Evolutionary conservation across 2,797 vertebrate species (phyloP), one percentile per base, ranked within the genome.

Genomic region (Vireo griseus): DNA sequence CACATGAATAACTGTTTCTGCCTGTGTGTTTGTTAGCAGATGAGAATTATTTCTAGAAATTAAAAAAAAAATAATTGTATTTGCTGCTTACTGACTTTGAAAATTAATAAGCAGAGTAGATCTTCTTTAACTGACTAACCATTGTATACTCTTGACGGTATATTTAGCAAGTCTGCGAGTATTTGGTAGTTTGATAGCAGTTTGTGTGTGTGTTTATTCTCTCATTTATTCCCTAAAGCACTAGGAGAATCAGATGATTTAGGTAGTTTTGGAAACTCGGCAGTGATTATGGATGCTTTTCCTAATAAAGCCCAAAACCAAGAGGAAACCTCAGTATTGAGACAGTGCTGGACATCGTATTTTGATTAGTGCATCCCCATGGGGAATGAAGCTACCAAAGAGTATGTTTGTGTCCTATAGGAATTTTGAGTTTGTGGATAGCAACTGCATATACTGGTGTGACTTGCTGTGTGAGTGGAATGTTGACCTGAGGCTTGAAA

Each of bases 31-130:
- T 92, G 58, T 72, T 82, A 81, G 75, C 47, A 62, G 54, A 89
- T 48, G 35, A 88, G 51, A 92, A 83, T 89, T 87, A 51, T 68
- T 89, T 91, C 88, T 91, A 68, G 75, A 61, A 85, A 91, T 78
- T 68, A 28, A 59, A 62, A 65, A 91, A 50, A 55, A 13, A 51
- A 9, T 25, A 51, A 9, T 25, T 40, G 3, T 51, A 65, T 80
- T 94, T 37, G 21, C 68, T 78, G 61, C 72, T 83, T 86, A 75
- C 51, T 83, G 72, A 61, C 58, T 93, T 94, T 59, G 68, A 87
- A 93, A 90, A 93, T 94, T 62, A 91, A 68, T 88, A 88, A 89
- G 13, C 44, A 81, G 58, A n/a, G 13, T 83, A 65, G 58, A 58
- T 88, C 24, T 59, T 73, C 35, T 88, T 89, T 95, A 91, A 77